Evolutionary conservation across 2,888 invertebrate species (phyloP), one percentile per base, ranked within the genome.

Genomic region (Panzeria rudis): DNA sequence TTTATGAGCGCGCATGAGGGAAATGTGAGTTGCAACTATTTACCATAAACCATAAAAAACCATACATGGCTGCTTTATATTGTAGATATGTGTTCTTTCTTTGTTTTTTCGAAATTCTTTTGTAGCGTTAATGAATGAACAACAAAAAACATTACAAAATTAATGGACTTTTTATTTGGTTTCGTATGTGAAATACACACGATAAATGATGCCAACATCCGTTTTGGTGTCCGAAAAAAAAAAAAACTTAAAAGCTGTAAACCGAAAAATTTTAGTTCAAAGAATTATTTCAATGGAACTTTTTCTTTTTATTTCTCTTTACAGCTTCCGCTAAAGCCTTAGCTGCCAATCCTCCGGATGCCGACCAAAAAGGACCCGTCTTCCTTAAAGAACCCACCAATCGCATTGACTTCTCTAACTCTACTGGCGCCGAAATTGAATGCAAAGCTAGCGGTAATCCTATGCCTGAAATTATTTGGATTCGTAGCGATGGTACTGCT

Each of bases 341-440:
- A 59, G 91, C 92, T 75, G 92, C 90, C 83, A 92, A 90, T 87
- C 91, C 92, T 89, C 91, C 92, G 54, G 96, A 96, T 93, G 96
- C 96, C 91, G 96, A 96, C 89, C 95, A 95, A 61, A 95, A 96
- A 93, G 98, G 98, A 88, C 98, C 98, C 47, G 97, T 97, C 87
- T 98, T 98, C 93, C 95, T 97, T 89, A 96, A 96, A 89, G 98
- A 98, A 94, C 98, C 98, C 76, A 96, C 96, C 86, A 97, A 97
- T 93, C 95, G 97, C 89, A 95, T 98, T 88, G 98, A 97, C 93
- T 98, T 98, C 93, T 97, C 97, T 88, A 98, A 98, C 93, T 97
- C 97, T 88, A 97, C 97, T 81, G 98, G 98, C 89, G 97, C 97
- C 84, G 96, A 97, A 89, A 97, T 98, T 84, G 97, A 98, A 92